phyloP scores from a whole-genome alignment of 2,113 vertebrate species.

The Oncorhynchus mykiss region DNA sequence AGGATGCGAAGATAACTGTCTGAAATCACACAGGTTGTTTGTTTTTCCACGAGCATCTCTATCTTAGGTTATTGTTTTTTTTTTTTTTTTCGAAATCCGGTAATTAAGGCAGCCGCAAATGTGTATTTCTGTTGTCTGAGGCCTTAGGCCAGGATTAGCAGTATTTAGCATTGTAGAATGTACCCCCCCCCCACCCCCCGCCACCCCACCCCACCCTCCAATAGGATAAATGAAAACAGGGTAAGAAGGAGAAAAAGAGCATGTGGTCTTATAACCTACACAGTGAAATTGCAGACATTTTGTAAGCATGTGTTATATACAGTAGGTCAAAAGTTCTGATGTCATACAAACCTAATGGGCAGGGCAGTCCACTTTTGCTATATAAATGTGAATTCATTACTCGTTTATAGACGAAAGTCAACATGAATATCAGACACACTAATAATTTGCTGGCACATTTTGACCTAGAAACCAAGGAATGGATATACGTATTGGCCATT shows the following conservation, averaged over 20 bases:
- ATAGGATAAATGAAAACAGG: conserved; percentile 54
- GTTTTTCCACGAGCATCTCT: conserved; percentile 61
- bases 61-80: conserved; percentile 68
- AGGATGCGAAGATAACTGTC: conserved; percentile 53
- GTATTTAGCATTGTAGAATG: conserved; percentile 66
- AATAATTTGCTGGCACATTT: not conserved
- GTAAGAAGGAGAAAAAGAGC: conserved; percentile 45
- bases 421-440: not conserved
- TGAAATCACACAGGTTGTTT: conserved; percentile 57
- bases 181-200: conserved; percentile 31
- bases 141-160: conserved; percentile 71
- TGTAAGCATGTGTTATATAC: not conserved
- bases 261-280: conserved; percentile 39
- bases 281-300: not conserved
- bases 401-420: not conserved
- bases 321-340: not conserved
- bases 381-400: not conserved
- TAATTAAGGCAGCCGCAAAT: conserved; percentile 73
- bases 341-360: not conserved
- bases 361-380: not conserved
- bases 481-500: not conserved
- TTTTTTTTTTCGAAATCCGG: conserved; percentile 70
- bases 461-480: not conserved
- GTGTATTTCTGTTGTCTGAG: conserved; percentile 72
- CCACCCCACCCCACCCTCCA: conserved; percentile 38